phyloP scores from a whole-genome alignment of 2,113 vertebrate species.

The Epinephelus lanceolatus region DNA sequence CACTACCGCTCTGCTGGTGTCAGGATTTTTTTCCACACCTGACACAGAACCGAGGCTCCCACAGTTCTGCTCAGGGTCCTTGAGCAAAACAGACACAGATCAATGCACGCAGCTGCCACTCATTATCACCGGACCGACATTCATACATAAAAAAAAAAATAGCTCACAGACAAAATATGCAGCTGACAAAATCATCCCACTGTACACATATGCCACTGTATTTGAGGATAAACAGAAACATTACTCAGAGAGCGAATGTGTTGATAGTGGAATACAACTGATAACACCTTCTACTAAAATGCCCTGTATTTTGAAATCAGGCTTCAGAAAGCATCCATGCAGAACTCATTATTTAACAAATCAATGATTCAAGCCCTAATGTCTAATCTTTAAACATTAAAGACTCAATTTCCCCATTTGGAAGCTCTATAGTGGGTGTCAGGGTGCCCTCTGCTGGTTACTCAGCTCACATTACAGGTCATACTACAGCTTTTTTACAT shows the following conservation, averaged over 20 bases:
- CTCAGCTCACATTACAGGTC: background rate
- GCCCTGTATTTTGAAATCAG: slow-evolving; percentile 2
- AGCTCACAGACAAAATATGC: background rate
- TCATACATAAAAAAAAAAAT: too few species aligned
- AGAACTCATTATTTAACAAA: slow-evolving; percentile 39
- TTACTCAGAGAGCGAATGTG: background rate
- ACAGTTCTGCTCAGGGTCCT: slow-evolving; percentile 75
- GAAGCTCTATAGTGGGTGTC: slow-evolving; percentile 33
- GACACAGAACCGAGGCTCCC: slow-evolving; percentile 68
- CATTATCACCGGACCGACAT: slow-evolving; percentile 19
- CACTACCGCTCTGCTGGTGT: slow-evolving; percentile 73
- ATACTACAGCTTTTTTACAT: background rate
- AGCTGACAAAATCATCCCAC: background rate
- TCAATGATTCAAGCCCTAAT: slow-evolving; percentile 40
- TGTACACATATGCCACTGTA: background rate
- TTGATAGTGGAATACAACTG: background rate
- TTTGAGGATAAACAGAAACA: background rate
- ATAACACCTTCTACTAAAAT: slow-evolving; percentile 3
- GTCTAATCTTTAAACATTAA: slow-evolving; percentile 32
- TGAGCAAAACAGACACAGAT: slow-evolving; percentile 83
- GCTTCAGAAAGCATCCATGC: slow-evolving; percentile 22
- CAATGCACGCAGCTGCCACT: slow-evolving; percentile 57
- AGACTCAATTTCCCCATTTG: background rate
- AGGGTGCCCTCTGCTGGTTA: slow-evolving; percentile 80
- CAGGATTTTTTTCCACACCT: slow-evolving; percentile 79